A percentile compares a stretch with the other conserved stretches of the same genome.
Evolutionary conservation across 1,140 invertebrate species (phyloP).

Genomic region (Halictus rubicundus): DNA sequence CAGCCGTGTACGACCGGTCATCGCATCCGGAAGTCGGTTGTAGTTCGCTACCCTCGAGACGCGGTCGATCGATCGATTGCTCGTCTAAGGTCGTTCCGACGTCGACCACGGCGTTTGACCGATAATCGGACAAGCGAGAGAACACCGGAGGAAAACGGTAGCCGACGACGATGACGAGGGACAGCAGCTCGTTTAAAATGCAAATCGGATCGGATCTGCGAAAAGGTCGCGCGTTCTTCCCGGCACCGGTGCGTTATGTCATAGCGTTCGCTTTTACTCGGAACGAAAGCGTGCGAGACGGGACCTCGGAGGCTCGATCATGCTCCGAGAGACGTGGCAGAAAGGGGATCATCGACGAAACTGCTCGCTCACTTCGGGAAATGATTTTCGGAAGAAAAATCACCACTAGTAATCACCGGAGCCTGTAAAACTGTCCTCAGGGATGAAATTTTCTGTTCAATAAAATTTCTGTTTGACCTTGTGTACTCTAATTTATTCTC

Average conservation of each 20-base stretch:
- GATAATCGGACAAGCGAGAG: background rate
- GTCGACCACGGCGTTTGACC: background rate
- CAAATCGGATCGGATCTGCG: background rate
- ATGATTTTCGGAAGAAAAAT: too few species aligned
- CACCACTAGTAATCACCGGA: too few species aligned
- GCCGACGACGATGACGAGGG: background rate
- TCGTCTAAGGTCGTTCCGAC: slow-evolving; percentile 4
- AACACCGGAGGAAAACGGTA: too few species aligned
- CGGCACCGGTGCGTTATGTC: background rate
- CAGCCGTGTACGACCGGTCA: background rate
- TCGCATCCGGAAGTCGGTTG: slow-evolving; percentile 1
- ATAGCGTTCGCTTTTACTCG: slow-evolving; percentile 2
- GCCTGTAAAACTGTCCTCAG: too few species aligned
- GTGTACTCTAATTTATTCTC: too few species aligned
- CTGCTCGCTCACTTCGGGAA: too few species aligned
- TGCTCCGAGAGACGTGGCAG: too few species aligned
- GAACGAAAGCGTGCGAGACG: background rate
- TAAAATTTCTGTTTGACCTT: too few species aligned
- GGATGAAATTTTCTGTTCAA: too few species aligned
- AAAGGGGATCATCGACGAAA: too few species aligned
- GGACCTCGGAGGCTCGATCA: background rate
- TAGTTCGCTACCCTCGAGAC: slow-evolving; percentile 8
- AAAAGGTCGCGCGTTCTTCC: background rate
- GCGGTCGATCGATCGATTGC: slow-evolving; percentile 19
- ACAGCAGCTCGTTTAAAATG: background rate